Base-by-base conservation (phyloP, 2,888 invertebrate species). In the Oligia fasciuncula region DNA sequence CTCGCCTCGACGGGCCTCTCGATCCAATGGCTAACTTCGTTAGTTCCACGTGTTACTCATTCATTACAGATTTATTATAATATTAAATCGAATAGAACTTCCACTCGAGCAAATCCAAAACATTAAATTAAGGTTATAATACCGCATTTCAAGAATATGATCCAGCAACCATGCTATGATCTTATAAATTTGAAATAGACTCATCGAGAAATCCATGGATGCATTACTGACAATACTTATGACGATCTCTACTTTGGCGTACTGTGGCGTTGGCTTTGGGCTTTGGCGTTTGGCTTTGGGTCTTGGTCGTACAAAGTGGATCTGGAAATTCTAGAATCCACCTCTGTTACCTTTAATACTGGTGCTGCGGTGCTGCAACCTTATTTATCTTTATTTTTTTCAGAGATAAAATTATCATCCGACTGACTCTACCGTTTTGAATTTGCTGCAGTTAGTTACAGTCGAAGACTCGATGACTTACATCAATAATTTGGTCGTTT, bases 1-100 rank as follows among this genome's bases (percentile, higher is more conserved):
- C 82, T 80, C 90, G 91, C 94, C 93, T 92, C 86, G 85, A 60
- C 84, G 92, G 93, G 94, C 94, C 94, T 92, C 93, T 88, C 88
- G 84, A 76, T 78, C 69, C 84, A 84, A 87, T 82, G 82, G 80
- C 80, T 91, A 86, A 81, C 82, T 80, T 83, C 79, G 85, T 87
- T 83, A 86, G 75, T 85, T 82, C 80, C 82, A 88, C 86, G 87
- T 89, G 89, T 85, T 88, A 85, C 80, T 85, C 77, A 86, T 81
- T 85, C 77, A 86, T 81, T 85, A 87, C 79, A 73, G 76, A 77
- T 82, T 86, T 84, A 82, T 75, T 72, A 81, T 83, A 85, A 76
- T 75, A 75, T 73, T 60, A 51, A 46, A 68, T 60, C 35, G n/a
- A 66, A 67, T 80, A 70, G 43, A 40, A 40, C 62, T 43, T 62